Evolutionary conservation across 1,140 invertebrate genomes (phyloP).

Genomic region (Neodiprion fabricii): DNA sequence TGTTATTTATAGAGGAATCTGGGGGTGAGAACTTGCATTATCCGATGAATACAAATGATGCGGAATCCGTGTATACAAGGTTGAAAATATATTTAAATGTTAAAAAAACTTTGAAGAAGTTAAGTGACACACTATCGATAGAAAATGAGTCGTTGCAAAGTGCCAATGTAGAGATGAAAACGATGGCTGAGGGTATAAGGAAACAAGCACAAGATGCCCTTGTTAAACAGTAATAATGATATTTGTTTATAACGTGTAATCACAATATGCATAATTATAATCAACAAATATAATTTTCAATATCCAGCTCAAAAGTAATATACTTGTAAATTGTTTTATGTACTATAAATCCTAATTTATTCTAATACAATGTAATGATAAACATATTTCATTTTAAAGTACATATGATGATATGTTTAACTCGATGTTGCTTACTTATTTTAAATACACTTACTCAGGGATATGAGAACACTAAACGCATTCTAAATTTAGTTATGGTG

Average conservation of each 20-base stretch:
- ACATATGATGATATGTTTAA: no score
- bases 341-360: no score
- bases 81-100: slow-evolving; percentile 46
- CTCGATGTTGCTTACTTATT: no score
- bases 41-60: slow-evolving; percentile 30
- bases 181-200: slow-evolving; percentile 49
- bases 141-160: slow-evolving; percentile 36
- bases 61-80: slow-evolving; percentile 43
- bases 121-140: slow-evolving; percentile 37
- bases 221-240: slow-evolving; percentile 18
- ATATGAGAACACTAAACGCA: no score
- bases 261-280: slow-evolving; percentile 13
- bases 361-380: no score
- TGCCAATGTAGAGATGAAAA: slow-evolving; percentile 42
- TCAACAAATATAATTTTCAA: slow-evolving; percentile 10
- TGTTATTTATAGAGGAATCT: slow-evolving; percentile 26
- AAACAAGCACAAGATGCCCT: slow-evolving; percentile 52
- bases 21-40: slow-evolving; percentile 33
- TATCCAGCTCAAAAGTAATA: slow-evolving; percentile 20
- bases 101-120: slow-evolving; percentile 41
- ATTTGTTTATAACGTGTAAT: no score
- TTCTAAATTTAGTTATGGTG: no score
- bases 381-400: no score
- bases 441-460: no score
- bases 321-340: slow-evolving; percentile 10